Evolutionary conservation across 2,113 vertebrate genomes (phyloP), one percentile per base, ranked within the genome.

Genomic region (Conger conger): DNA sequence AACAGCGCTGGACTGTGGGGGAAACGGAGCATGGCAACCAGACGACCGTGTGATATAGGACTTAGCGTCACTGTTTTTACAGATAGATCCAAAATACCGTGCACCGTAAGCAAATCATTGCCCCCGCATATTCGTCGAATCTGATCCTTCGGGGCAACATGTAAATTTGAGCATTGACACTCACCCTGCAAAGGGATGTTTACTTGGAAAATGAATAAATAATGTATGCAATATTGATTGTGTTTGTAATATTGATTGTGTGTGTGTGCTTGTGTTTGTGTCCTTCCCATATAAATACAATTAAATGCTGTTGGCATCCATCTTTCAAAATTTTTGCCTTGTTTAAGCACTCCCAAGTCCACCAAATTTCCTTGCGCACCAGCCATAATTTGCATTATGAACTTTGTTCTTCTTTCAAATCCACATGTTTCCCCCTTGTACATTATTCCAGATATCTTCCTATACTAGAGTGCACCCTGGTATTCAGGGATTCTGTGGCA

Each of bases 1-100:
- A 84, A 84, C 83, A 84, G 77, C 77, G 83, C 77, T 27, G 77
- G 36, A 11, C 83, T n/a, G 76, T 84, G 83, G 83, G 60, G 78
- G 17, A 79, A 80, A 7, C 35, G 17, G 36, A 79, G 83, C 15
- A 79, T 79, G 36, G 17, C 83, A 84, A 30, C 42, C 40, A 27
- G 18, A 63, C 4, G 18, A 27, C 57, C 57, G 2, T 63, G 57
- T 63, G 57, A 15, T 50, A 50, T 0, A 50, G 11, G 45, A 50
- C 45, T 27, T 16, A 5, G 18, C 8, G 18, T 63, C 4, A 4
- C 23, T 63, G 18, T 63, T 63, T 23, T 63, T 63, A 63, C 5
- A 63, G 23, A 63, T 27, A 4, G 20, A 27, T 27, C 57, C 57
- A 7, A 23, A 27, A 23, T 63, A 23, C 57, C 27, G 57, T 27